Conservation (phyloP, 2,888 invertebrate species). For the Sinohyriopsis cumingii region DNA sequence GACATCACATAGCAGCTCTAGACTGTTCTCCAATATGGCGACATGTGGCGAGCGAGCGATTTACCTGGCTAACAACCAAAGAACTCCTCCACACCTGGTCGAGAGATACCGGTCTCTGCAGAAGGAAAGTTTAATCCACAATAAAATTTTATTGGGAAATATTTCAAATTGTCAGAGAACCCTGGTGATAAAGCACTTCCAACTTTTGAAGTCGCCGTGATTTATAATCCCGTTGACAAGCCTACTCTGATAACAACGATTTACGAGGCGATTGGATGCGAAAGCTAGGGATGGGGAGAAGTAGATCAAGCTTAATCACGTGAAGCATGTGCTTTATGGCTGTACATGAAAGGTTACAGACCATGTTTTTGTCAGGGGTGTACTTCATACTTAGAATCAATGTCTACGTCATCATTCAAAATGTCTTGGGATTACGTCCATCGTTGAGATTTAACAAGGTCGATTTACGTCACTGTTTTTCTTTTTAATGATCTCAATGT, state of each 20-base stretch:
- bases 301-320: too few species aligned
- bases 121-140: conserved; percentile 31
- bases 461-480: too few species aligned
- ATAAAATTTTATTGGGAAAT: conserved; percentile 52
- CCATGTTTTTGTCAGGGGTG: too few species aligned
- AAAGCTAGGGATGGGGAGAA: too few species aligned
- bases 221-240: conserved; percentile 44
- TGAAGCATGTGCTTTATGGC: too few species aligned
- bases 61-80: conserved; percentile 15
- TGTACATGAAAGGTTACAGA: too few species aligned
- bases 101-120: conserved; percentile 4
- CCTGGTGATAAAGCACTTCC: conserved; percentile 43
- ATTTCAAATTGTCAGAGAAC: conserved; percentile 41
- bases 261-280: background rate
- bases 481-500: too few species aligned
- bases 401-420: too few species aligned
- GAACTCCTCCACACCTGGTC: conserved; percentile 20
- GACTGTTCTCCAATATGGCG: conserved; percentile 24
- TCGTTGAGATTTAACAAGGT: too few species aligned
- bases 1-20: conserved; percentile 18
- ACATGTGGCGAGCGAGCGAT: conserved; percentile 18
- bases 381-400: too few species aligned
- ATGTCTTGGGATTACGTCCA: too few species aligned
- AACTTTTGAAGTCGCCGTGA: conserved; percentile 45
- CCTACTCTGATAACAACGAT: conserved; percentile 28